Percentiles rank a stretch among this genome's conserved stretches.
phyloP scores from a whole-genome alignment of 2,888 invertebrate genomes.

The Platynereis dumerilii region DNA sequence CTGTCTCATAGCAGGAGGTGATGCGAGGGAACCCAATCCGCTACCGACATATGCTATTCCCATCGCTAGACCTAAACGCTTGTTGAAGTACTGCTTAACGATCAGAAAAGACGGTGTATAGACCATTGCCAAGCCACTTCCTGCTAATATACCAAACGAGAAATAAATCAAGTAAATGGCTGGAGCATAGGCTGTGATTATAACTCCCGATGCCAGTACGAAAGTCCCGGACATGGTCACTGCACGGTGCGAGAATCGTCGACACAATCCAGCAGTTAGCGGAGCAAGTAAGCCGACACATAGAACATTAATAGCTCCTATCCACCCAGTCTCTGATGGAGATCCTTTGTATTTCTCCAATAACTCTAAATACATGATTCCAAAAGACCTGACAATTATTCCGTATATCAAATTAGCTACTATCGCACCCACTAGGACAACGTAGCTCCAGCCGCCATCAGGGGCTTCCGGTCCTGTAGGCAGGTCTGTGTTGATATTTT shows the following conservation, averaged over 20 bases:
- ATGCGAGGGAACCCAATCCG: background rate
- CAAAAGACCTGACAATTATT: conserved; percentile 8
- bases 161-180: background rate
- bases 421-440: conserved; percentile 11
- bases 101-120: background rate
- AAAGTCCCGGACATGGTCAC: background rate
- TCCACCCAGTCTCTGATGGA: conserved; percentile 15
- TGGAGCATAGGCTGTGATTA: background rate
- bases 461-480: background rate
- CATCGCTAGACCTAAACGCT: background rate
- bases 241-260: background rate
- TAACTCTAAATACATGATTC: conserved; percentile 10
- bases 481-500: too few relatives aligned
- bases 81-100: background rate
- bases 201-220: background rate
- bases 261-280: background rate
- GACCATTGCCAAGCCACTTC: background rate
- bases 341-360: background rate
- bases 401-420: conserved; percentile 6
- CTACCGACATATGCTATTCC: background rate
- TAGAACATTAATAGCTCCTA: conserved; percentile 16
- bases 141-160: background rate
- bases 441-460: conserved; percentile 18
- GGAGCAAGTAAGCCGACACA: too few relatives aligned
- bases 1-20: background rate